phyloP scores from a whole-genome alignment of 2,113 vertebrate genomes.

The Corythornis vintsioides region DNA sequence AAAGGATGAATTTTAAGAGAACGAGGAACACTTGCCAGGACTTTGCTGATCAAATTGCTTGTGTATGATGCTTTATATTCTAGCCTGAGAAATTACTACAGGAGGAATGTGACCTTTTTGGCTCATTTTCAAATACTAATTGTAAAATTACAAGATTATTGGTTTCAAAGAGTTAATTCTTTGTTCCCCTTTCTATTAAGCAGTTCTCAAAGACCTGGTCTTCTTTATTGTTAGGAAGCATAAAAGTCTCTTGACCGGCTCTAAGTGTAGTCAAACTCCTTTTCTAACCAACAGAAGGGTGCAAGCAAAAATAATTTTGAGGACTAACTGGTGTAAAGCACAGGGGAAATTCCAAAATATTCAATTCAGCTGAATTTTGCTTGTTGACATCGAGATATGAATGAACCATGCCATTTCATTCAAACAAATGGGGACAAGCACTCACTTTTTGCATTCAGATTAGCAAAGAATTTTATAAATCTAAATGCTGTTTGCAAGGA shows the following conservation, averaged over 20 bases:
- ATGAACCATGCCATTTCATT: background rate
- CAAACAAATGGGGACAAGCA: background rate
- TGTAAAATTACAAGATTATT: slow-evolving; percentile 40
- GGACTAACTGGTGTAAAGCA: background rate
- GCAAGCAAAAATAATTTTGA: slow-evolving; percentile 15
- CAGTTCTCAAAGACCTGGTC: slow-evolving; percentile 4
- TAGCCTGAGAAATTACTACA: slow-evolving; percentile 35
- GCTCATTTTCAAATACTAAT: slow-evolving; percentile 47
- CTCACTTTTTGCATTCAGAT: background rate
- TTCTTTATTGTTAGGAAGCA: slow-evolving; percentile 9
- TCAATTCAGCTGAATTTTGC: background rate
- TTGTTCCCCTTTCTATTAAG: slow-evolving; percentile 33
- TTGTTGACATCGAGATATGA: background rate
- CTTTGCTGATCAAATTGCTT: slow-evolving; percentile 41
- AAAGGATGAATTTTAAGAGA: slow-evolving; percentile 50
- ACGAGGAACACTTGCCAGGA: background rate
- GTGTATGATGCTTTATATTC: slow-evolving; percentile 25
- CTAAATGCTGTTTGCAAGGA: background rate
- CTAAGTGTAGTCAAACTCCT: background rate
- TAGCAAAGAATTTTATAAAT: background rate
- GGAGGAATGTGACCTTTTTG: slow-evolving; percentile 28
- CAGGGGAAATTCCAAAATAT: background rate
- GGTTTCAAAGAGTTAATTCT: slow-evolving; percentile 63
- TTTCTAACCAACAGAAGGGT: background rate
- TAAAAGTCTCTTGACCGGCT: background rate